Evolutionary conservation across 2,797 vertebrate genomes (phyloP), one percentile per base, ranked within the genome.

Genomic region (Lacerta agilis): DNA sequence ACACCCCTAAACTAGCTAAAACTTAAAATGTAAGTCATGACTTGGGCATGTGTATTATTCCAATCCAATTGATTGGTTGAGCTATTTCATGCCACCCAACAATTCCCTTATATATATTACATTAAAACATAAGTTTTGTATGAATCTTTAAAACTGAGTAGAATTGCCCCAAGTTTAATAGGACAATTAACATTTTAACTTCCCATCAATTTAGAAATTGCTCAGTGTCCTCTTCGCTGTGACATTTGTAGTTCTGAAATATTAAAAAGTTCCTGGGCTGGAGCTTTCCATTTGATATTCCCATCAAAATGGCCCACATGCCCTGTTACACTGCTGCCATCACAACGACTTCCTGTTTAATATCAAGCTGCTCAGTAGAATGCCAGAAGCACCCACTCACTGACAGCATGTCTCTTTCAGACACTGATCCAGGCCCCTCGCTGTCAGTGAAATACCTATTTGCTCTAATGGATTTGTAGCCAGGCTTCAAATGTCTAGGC

Each of bases 401-500:
- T 80, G 67, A 75, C 67, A 87, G 69, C 58, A 79, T 38, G 18
- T 64, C 58, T 77, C 45, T 25, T 9, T 8, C 23, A 58, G 67
- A 64, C 41, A 49, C 11, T 84, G 76, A 69, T 90, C 82, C 69
- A 84, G 71, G 20, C 58, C 58, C 61, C 9, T 1, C 66, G 25
- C 58, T 87, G 33, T 67, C 76, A 36, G 27, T 84, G 71, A 79
- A 87, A 84, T 49, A 67, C 36, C 82, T 87, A 20, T 84, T 90
- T 45, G 43, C 72, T 87, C 45, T 88, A 89, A 55, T 1, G 82
- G n/a, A 0, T 1, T 90, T 90, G 79, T 80, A 85, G 79, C 29
- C 1, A 38, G 49, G 15, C 69, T 4, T 20, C 3, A 11, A 82
- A 29, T 81, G 89, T 83, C 27, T 45, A 6, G 41, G 13, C 76